phyloP scores from a whole-genome alignment of 1,140 invertebrate genomes.

The Euglossa dilemma region DNA sequence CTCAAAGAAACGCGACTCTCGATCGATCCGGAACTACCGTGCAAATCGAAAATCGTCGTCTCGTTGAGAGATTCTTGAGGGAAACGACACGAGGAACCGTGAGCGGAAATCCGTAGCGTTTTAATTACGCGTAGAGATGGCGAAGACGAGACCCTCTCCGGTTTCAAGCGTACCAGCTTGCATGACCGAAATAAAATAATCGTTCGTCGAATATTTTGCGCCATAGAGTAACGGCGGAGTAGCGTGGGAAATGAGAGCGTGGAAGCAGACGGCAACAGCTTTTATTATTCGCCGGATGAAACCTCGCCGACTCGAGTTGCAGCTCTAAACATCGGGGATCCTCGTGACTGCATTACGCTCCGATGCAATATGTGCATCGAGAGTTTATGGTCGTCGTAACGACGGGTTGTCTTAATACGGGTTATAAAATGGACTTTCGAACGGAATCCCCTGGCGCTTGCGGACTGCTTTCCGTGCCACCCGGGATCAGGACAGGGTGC shows the following conservation, averaged over 20 bases:
- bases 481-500: too few species aligned
- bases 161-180: background rate
- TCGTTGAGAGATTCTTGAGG: background rate
- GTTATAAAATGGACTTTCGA: constrained; percentile 57
- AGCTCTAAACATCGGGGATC: constrained; percentile 38
- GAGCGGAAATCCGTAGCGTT: background rate
- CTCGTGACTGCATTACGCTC: constrained; percentile 56
- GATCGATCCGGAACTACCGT: too few species aligned
- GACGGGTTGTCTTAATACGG: constrained; percentile 47
- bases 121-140: background rate
- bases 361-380: constrained; percentile 61
- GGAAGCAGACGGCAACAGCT: background rate
- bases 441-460: constrained; percentile 11
- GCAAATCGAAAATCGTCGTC: background rate
- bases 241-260: background rate
- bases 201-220: background rate
- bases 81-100: too few species aligned
- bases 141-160: background rate
- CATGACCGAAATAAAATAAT: background rate
- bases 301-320: constrained; percentile 13
- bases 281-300: constrained; percentile 63
- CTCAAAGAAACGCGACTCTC: too few species aligned
- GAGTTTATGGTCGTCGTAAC: constrained; percentile 51
- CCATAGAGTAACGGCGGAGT: background rate
- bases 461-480: too few species aligned